Base-by-base conservation (phyloP, 2,113 vertebrate genomes). In the Scytalopus superciliaris region DNA sequence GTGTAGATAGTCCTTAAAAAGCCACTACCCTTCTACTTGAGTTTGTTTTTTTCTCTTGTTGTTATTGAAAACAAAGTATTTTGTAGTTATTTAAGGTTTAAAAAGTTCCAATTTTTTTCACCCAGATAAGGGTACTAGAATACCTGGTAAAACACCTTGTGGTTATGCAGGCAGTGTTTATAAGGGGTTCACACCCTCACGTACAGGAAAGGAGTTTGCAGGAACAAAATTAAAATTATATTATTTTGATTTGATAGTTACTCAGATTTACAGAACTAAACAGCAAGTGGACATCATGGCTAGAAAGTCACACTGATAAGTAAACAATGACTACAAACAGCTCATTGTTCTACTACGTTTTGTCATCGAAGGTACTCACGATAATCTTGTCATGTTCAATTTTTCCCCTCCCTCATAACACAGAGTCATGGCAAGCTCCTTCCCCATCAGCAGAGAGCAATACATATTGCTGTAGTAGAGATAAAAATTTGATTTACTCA, bases 191-290 rank as follows among this genome's bases (percentile, higher is more conserved):
- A 22, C 12, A 14, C 25, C 57, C 53, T 73, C 55, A 39, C 63
- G 37, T 69, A 83, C 40, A 66, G 82, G 63, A 92, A 74, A 52
- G 16, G 25, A 90, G n/a, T 69, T 42, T 19, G 23, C 39, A 76
- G 39, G 39, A 90, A 78, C 24, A 72, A 55, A 87, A 83, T 9
- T 31, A 10, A 76, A 64, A 66, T 2, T 9, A 27, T 81, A 59
- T 37, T 84, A 57, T 77, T 87, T 74, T 86, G 9, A 83, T 83
- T 83, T 57, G 45, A 57, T 87, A 70, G 73, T 82, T 81, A 82
- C 19, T 78, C n/a, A 12, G 42, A 75, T 87, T 84, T 82, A 81
- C 45, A 90, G 28, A 93, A 25, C 11, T 77, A 55, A 56, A 21
- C 0, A 77, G 49, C 17, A 94, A 90, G 33, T 6, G 14, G 52